These are phyloP conservation scores for Aporophyla lueneburgensis DNA, from an alignment of 2,888 invertebrate species.

Conservation along the genomic window DNA sequence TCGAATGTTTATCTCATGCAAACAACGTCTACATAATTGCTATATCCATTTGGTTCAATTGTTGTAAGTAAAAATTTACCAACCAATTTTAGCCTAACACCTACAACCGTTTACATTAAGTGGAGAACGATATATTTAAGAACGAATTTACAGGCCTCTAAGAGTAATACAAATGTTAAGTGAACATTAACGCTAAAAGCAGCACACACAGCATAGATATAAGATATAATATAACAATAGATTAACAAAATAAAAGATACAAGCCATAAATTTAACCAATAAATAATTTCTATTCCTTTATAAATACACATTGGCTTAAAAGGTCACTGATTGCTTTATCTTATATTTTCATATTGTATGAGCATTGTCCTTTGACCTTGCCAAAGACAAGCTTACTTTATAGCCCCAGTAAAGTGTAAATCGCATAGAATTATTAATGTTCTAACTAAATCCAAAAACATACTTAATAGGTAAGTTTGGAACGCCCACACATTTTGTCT, in stretches of 20 bases:
- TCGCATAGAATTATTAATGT: slow-evolving; percentile 27
- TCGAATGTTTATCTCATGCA: too few relatives aligned
- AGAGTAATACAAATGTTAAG: slow-evolving; percentile 25
- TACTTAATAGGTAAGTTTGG: not conserved
- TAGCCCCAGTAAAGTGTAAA: not conserved
- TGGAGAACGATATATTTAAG: slow-evolving; percentile 1
- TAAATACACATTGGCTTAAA: slow-evolving; percentile 32
- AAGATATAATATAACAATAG: slow-evolving; percentile 22
- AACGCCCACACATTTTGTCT: slow-evolving; percentile 29
- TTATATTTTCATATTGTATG: slow-evolving; percentile 13
- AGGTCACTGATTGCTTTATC: slow-evolving; percentile 31
- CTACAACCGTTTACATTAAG: slow-evolving; percentile 1
- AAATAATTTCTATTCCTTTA: slow-evolving; percentile 15
- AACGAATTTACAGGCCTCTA: slow-evolving; percentile 9
- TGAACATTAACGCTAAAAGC: slow-evolving; percentile 22
- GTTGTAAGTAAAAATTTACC: not conserved
- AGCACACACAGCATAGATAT: slow-evolving; percentile 4
- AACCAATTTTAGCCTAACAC: not conserved
- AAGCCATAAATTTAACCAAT: slow-evolving; percentile 21
- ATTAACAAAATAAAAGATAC: slow-evolving; percentile 15
- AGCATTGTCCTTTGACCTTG: slow-evolving; percentile 22
- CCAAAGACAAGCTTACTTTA: slow-evolving; percentile 20
- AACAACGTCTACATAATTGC: not conserved
- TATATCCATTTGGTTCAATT: not conserved
- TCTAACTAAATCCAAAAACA: slow-evolving; percentile 2